These are phyloP conservation scores for Diadumene lineata DNA, from an alignment of 92 coral and sea anemone genomes.

Conservation along the genomic window DNA sequence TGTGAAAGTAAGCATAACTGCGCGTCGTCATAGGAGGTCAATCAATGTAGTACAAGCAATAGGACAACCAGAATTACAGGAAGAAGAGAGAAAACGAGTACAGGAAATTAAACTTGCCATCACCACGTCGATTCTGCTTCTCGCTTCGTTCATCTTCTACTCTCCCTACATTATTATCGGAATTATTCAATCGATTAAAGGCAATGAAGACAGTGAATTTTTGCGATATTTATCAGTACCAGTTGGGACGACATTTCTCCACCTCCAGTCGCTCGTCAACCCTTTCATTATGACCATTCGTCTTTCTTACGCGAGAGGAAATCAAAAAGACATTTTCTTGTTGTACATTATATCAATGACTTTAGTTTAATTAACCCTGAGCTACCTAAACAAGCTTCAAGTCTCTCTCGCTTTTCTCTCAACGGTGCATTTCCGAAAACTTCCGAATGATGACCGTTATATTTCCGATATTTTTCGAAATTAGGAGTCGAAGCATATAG, in stretches of 20 bases:
- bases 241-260: background rate
- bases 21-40: background rate
- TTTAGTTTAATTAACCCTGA: too few relatives aligned
- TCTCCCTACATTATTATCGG: background rate
- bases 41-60: background rate
- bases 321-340: too few relatives aligned
- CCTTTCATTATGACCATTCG: too few relatives aligned
- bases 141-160: background rate
- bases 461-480: too few relatives aligned
- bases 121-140: background rate
- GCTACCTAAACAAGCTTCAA: too few relatives aligned
- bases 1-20: background rate
- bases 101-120: background rate
- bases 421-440: too few relatives aligned
- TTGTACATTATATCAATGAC: too few relatives aligned
- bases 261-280: background rate
- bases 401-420: too few relatives aligned
- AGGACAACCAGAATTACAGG: background rate
- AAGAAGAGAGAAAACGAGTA: background rate
- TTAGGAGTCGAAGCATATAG: too few relatives aligned
- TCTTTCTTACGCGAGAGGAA: too few relatives aligned
- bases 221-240: background rate
- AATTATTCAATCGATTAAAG: background rate
- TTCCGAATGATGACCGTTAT: too few relatives aligned
- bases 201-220: background rate